These are phyloP conservation scores for Heliconius hermathena DNA, from an alignment of 1,140 invertebrate species.

Conservation along the genomic window DNA sequence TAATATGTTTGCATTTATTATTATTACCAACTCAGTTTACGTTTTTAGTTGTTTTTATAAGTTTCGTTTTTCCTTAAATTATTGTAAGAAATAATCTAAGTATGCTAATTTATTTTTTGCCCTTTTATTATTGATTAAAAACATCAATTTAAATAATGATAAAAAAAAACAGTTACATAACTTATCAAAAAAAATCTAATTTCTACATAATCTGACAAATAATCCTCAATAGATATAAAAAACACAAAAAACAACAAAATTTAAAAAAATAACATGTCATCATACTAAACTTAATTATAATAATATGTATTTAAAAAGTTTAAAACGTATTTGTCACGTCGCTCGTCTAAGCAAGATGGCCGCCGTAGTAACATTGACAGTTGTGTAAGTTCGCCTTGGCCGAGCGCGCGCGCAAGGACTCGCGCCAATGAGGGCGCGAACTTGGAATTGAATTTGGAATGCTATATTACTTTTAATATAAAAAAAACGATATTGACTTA, in stretches of 20 bases:
- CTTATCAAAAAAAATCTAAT: too few relatives aligned
- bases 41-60: background rate
- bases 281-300: background rate
- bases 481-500: background rate
- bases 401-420: conserved; percentile 72
- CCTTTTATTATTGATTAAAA: background rate
- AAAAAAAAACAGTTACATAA: background rate
- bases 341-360: conserved; percentile 63
- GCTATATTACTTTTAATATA: conserved; percentile 34
- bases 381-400: conserved; percentile 70
- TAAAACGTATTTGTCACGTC: conserved; percentile 9
- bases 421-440: conserved; percentile 48
- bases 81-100: background rate
- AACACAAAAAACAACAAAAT: background rate
- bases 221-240: background rate
- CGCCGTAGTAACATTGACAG: conserved; percentile 75
- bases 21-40: background rate
- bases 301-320: background rate
- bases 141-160: background rate
- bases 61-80: background rate
- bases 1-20: conserved; percentile 6
- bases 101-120: background rate
- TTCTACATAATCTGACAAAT: too few relatives aligned
- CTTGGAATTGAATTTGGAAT: conserved; percentile 55
- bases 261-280: background rate